phyloP scores from a whole-genome alignment of 2,888 invertebrate genomes.

The Exocentrus adspersus region DNA sequence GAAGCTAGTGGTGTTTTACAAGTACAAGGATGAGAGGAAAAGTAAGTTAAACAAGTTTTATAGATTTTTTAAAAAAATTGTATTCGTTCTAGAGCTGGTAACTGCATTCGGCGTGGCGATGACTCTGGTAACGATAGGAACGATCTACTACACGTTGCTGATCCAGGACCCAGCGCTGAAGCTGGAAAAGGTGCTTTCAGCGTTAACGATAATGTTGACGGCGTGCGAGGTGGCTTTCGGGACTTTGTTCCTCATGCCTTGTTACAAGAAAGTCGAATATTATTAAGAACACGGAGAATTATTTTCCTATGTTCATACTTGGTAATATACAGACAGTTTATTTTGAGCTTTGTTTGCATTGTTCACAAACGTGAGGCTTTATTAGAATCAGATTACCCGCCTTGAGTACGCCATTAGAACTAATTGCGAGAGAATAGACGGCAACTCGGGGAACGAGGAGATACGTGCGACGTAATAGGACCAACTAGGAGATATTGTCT shows the following conservation, averaged over 20 bases:
- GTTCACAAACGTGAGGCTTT: constrained; percentile 2
- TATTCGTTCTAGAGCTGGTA: constrained; percentile 46
- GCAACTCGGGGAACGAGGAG: neutral
- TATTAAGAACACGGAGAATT: constrained; percentile 38
- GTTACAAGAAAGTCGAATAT: constrained; percentile 49
- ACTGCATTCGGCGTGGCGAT: constrained; percentile 40
- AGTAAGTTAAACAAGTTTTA: too few relatives aligned
- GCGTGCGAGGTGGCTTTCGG: constrained; percentile 46
- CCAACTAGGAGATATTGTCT: neutral
- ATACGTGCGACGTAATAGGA: neutral
- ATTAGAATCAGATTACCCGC: constrained; percentile 5
- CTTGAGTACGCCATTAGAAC: neutral
- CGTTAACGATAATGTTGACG: constrained; percentile 42
- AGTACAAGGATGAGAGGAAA: constrained; percentile 42
- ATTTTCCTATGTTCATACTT: too few relatives aligned
- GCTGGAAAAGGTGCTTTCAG: constrained; percentile 45
- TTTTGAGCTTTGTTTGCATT: neutral
- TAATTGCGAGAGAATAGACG: neutral
- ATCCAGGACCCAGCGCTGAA: constrained; percentile 45
- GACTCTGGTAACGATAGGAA: constrained; percentile 40
- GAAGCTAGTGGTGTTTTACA: constrained; percentile 45
- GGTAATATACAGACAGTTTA: too few relatives aligned
- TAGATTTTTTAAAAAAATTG: too few relatives aligned
- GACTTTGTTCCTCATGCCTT: constrained; percentile 44
- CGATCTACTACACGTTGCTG: constrained; percentile 43